Evolutionary conservation across 2,797 vertebrate genomes (phyloP).

Genomic region (Poeciliopsis presidionis): DNA sequence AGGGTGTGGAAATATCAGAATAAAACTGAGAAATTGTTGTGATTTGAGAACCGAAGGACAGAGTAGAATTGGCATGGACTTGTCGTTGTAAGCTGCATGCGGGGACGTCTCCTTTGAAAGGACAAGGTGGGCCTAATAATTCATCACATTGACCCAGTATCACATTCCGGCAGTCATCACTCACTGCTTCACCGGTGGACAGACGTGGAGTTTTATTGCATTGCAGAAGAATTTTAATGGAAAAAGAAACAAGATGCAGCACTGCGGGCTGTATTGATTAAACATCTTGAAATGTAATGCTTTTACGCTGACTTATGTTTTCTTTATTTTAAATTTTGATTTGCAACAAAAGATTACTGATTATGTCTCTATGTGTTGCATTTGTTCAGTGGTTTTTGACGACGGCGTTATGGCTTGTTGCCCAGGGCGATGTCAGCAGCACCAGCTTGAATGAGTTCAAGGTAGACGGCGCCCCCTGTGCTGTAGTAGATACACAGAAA

Average conservation of each 20-base stretch:
- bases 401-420: not conserved
- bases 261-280: not conserved
- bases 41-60: slow-evolving; percentile 14
- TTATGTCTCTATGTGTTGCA: not conserved
- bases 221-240: not conserved
- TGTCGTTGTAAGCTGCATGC: slow-evolving; percentile 5
- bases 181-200: slow-evolving; percentile 17
- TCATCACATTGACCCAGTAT: slow-evolving; percentile 38
- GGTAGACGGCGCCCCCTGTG: not conserved
- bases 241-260: slow-evolving; percentile 1
- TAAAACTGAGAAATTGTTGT: slow-evolving; percentile 32
- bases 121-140: slow-evolving; percentile 29
- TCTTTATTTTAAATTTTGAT: not conserved
- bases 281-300: not conserved
- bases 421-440: not conserved
- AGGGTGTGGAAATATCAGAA: slow-evolving; percentile 18
- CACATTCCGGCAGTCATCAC: slow-evolving; percentile 30
- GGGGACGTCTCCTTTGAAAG: slow-evolving; percentile 20
- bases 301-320: not conserved
- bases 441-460: not conserved
- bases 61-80: not conserved
- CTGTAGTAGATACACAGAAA: not conserved
- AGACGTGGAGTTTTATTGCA: not conserved
- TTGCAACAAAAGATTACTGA: not conserved
- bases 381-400: not conserved